phyloP scores from a whole-genome alignment of 1,140 invertebrate genomes.

The Hylaeus anthracinus region DNA sequence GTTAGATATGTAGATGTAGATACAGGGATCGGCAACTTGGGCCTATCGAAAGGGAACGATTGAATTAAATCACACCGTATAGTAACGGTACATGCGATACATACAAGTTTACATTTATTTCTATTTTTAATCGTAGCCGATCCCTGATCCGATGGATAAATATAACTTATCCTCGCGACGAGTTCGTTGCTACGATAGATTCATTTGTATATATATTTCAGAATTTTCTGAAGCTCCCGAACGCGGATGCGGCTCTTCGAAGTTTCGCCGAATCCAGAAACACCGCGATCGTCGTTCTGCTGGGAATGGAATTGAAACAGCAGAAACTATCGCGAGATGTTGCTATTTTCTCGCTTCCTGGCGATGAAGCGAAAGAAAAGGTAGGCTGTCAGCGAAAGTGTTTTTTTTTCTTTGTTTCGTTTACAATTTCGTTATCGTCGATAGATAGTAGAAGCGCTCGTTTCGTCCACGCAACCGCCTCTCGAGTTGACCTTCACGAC shows the following conservation, averaged over 20 bases:
- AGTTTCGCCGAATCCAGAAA: slow-evolving; percentile 78
- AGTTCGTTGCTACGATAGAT: not conserved
- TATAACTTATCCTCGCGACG: not conserved
- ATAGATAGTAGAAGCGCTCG: slow-evolving; percentile 71
- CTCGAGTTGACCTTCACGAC: slow-evolving; percentile 70
- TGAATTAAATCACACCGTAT: no score
- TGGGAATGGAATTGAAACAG: slow-evolving; percentile 80
- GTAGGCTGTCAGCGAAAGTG: slow-evolving; percentile 56
- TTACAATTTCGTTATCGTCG: slow-evolving; percentile 40
- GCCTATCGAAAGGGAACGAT: no score
- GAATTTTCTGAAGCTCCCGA: slow-evolving; percentile 79
- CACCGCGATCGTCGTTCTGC: slow-evolving; percentile 76
- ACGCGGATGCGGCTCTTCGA: slow-evolving; percentile 75
- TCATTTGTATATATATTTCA: slow-evolving; percentile 48
- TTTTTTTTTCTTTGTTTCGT: not conserved
- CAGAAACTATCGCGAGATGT: slow-evolving; percentile 79
- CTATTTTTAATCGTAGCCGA: no score
- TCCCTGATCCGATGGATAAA: no score
- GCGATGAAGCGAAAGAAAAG: slow-evolving; percentile 70
- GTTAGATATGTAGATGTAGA: no score
- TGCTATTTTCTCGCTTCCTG: slow-evolving; percentile 77
- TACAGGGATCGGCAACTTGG: no score
- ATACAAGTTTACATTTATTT: no score
- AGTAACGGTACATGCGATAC: no score
- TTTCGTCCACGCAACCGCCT: slow-evolving; percentile 57